Base-by-base conservation (phyloP, 2,888 invertebrate species). In the Agrotis ipsilon region DNA sequence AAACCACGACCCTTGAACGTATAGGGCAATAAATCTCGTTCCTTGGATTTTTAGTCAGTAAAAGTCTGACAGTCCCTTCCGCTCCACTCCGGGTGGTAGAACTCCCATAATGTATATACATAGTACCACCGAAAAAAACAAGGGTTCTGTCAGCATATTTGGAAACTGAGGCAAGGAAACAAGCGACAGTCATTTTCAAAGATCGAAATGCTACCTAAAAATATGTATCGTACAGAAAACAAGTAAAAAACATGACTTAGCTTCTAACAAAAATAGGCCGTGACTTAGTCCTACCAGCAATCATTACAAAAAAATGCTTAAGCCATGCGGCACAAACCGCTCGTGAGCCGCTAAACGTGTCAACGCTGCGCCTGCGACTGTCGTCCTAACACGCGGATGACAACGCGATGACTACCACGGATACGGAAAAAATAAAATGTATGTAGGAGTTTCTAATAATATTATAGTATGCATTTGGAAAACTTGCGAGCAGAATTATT, bases 301-400 rank as follows among this genome's bases (percentile, higher is more conserved):
- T 43, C 24, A 14, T 39, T 13, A 57, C 43, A 76, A 80, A 62
- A 72, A 61, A 48, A 80, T 9, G 11, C 27, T 43, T 9, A 6
- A 46, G 46, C n/a, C 81, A 81, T 62, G 69, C 71, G 48, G 67
- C 75, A 83, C 88, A 84, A 85, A 82, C 82, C 81, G 84, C 75
- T 74, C 73, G 58, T 57, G 80, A 72, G 68, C 75, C 59, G 19
- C 62, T 85, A 86, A 87, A 89, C 70, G 72, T 87, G 88, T 89
- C 89, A 89, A 68, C 86, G 57, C 48, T 48, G 72, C 78, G 75
- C 66, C 75, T 79, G 78, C 72, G 49, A 9, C 71, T 27, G 81
- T 57, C 65, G 64, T n/a, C 61, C 21, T 3, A 72, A 64, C 61
- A 55, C 52, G 48, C n/a, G 43, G n/a, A 27, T 32, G 77, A 70